A percentile compares a stretch with the other conserved stretches of the same genome.
phyloP scores from a whole-genome alignment of 2,113 vertebrate species.

The Cephalopholis sonnerati region DNA sequence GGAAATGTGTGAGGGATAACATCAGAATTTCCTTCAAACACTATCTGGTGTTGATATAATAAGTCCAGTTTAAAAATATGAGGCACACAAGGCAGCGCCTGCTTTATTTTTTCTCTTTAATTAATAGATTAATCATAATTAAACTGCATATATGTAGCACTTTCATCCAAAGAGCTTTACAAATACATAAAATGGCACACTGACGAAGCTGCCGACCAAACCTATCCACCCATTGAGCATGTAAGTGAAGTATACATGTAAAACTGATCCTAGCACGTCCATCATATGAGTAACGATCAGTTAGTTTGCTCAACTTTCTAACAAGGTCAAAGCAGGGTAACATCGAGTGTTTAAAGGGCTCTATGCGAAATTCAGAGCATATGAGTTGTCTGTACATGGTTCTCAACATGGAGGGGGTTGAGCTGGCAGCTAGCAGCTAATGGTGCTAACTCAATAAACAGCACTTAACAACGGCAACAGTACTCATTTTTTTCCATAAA shows the following conservation, averaged over 20 bases:
- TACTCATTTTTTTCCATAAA: too few relatives aligned
- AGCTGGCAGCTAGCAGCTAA: too few relatives aligned
- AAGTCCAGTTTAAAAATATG: not conserved
- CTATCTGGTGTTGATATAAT: not conserved
- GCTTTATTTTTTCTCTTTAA: not conserved
- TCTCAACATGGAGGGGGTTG: too few relatives aligned
- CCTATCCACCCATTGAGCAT: too few relatives aligned
- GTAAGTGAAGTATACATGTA: too few relatives aligned
- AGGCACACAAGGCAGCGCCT: not conserved
- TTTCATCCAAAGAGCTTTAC: not conserved
- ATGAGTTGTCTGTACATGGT: too few relatives aligned
- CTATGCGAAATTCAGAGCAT: too few relatives aligned
- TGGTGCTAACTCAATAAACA: too few relatives aligned
- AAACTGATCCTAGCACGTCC: not conserved
- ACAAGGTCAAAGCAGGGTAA: not conserved
- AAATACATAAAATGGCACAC: not conserved
- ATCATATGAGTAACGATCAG: not conserved
- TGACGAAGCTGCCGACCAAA: too few relatives aligned
- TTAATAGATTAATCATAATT: not conserved
- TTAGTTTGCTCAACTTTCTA: not conserved
- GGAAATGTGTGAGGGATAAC: slow-evolving; percentile 5
- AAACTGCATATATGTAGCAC: not conserved
- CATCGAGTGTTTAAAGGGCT: not conserved
- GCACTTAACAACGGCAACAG: too few relatives aligned
- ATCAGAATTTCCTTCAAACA: not conserved